Conservation (phyloP, 2,888 invertebrate genomes). For the Nebria salina region DNA sequence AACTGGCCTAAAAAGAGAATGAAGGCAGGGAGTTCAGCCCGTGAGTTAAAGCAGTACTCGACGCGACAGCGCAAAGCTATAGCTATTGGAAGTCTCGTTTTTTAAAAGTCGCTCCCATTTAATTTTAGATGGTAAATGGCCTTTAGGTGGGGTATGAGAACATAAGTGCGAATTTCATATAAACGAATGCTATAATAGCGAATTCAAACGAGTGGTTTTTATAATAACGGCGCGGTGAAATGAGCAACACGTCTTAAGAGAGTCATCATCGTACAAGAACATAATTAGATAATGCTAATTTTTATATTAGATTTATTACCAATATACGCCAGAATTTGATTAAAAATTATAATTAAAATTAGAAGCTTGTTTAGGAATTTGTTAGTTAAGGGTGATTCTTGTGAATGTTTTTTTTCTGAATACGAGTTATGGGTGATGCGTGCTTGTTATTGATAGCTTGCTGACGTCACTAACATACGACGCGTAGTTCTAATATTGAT, state of each 20-base stretch:
- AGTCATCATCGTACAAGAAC: no score
- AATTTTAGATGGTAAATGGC: constrained; percentile 41
- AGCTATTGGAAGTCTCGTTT: background rate
- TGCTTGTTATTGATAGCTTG: background rate
- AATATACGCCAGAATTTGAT: no score
- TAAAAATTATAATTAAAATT: no score
- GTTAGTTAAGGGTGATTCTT: background rate
- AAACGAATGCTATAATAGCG: background rate
- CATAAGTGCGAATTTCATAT: background rate
- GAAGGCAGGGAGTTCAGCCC: background rate
- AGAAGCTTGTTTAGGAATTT: no score
- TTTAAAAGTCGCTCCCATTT: constrained; percentile 30
- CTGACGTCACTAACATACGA: constrained; percentile 6
- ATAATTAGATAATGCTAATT: no score
- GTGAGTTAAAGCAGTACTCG: constrained; percentile 18
- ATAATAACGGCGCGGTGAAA: background rate
- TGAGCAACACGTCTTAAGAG: background rate
- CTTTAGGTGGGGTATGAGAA: constrained; percentile 21
- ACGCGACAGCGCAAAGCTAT: background rate
- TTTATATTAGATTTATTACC: no score
- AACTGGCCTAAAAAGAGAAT: constrained; percentile 6
- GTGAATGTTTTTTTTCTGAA: background rate
- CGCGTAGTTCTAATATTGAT: constrained; percentile 15
- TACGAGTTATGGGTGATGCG: background rate
- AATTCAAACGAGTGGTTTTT: background rate